Base-by-base conservation (phyloP, 2,888 invertebrate genomes). In the Unio pictorum region DNA sequence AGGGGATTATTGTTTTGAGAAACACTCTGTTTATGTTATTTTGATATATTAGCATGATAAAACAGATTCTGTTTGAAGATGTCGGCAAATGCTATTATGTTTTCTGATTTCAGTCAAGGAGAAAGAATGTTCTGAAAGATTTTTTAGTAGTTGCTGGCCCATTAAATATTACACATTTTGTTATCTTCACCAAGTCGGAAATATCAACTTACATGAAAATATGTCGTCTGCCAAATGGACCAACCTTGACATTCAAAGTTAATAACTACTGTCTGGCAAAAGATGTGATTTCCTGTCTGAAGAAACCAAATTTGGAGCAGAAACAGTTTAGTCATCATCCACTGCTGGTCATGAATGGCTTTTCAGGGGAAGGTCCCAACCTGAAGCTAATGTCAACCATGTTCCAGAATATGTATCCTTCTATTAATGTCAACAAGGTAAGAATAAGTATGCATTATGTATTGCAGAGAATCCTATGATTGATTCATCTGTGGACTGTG, bases 341-440 rank as follows among this genome's bases (percentile, higher is more conserved):
- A 0, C 91, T 99, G 20, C 94, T 99, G 18, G 94, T 99, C 57
- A 89, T 92, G 88, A 91, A 91, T 73, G 90, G 89, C 67, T 97
- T 98, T 89, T 94, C 94, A 26, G 95, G 96, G 0, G 96, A 96
- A 89, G 96, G 95, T 56, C 76, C 82, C 70, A 85, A 89, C 61
- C 76, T 86, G n/a, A 87, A 88, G 72, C 91, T 99, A 26, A 96
- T 98, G 94, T 94, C 98, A 5, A 94, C 95, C 20, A 97, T 96
- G 92, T 97, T 99, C 88, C 98, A 99, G 91, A 98, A 98, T 86
- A 96, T 99, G 97, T 99, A 99, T 88, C 99, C 99, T 0, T 94
- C 96, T 0, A 96, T 99, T 68, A 98, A 99, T 90, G 93, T 99
- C 74, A 95, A 96, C 56, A 95, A 94, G 82, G 96, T 96, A 90